Percentiles rank a stretch among this genome's conserved stretches.
phyloP scores from a whole-genome alignment of 2,113 vertebrate genomes.

The Sander vitreus region DNA sequence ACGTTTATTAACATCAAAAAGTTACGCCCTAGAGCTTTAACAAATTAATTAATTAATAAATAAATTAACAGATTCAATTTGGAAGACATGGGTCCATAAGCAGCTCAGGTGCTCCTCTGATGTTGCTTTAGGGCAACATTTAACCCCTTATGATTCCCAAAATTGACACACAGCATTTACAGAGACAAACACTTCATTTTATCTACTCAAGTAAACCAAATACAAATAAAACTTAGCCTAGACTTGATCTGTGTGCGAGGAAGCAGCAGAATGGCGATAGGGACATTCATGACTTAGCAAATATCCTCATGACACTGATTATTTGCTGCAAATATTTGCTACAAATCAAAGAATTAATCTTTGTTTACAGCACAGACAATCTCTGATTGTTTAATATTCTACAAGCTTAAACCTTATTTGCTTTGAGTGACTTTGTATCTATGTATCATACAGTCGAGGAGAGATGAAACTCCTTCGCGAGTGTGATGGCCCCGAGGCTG shows the following conservation, averaged over 20 bases:
- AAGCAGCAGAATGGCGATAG: conserved; percentile 24
- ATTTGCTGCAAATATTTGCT: conserved; percentile 81
- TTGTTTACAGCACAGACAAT: conserved; percentile 64
- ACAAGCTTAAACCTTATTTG: conserved; percentile 41
- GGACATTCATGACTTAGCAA: conserved; percentile 60
- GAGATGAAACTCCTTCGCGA: accelerated
- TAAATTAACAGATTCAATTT: neutral
- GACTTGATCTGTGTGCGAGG: conserved; percentile 12
- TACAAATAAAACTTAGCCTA: conserved; percentile 18
- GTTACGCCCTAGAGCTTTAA: no score
- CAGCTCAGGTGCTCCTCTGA: neutral
- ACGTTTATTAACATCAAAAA: no score
- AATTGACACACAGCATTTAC: neutral
- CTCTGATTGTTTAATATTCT: conserved; percentile 70
- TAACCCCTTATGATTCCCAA: neutral
- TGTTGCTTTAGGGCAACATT: neutral
- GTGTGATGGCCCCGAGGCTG: neutral
- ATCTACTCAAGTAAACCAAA: conserved; percentile 39
- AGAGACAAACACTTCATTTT: neutral
- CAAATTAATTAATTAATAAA: neutral
- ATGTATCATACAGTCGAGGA: neutral
- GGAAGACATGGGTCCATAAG: neutral
- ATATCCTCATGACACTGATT: conserved; percentile 71
- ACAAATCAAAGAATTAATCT: conserved; percentile 71
- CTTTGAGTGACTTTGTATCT: conserved; percentile 18